Evolutionary conservation across 2,113 vertebrate species (phyloP).

Genomic region (Archilochus colubris): DNA sequence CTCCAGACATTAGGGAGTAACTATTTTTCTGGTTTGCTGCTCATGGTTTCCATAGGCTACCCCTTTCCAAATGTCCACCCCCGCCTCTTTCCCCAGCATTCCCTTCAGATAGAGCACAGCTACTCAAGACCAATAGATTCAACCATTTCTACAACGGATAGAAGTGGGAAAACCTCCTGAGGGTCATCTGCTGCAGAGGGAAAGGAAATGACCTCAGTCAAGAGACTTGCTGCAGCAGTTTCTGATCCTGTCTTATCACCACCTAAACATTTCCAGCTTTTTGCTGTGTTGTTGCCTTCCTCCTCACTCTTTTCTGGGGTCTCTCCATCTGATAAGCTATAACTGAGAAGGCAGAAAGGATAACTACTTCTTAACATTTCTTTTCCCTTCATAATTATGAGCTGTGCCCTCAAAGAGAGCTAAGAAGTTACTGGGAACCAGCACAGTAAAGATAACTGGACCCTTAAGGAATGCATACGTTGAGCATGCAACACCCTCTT

Average conservation of each 20-base stretch:
- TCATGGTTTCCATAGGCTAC: background rate
- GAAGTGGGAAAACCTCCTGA: background rate
- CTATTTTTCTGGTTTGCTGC: background rate
- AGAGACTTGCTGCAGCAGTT: background rate
- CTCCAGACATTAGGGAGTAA: background rate
- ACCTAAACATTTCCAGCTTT: background rate
- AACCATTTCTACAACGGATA: background rate
- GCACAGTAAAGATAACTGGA: background rate
- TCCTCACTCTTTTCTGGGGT: background rate
- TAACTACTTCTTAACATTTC: background rate
- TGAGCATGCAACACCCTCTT: background rate
- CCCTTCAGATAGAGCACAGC: background rate
- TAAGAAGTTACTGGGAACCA: background rate
- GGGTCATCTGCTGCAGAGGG: background rate
- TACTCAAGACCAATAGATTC: background rate
- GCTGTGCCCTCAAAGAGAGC: background rate
- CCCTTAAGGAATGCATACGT: background rate
- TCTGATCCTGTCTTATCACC: background rate
- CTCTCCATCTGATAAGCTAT: background rate
- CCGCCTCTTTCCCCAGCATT: background rate
- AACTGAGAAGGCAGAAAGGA: background rate
- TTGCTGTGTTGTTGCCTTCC: background rate
- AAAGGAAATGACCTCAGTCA: background rate
- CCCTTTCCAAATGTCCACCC: background rate
- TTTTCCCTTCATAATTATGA: background rate